Base-by-base conservation (phyloP, 2,113 vertebrate genomes). In the Tursiops truncatus region DNA sequence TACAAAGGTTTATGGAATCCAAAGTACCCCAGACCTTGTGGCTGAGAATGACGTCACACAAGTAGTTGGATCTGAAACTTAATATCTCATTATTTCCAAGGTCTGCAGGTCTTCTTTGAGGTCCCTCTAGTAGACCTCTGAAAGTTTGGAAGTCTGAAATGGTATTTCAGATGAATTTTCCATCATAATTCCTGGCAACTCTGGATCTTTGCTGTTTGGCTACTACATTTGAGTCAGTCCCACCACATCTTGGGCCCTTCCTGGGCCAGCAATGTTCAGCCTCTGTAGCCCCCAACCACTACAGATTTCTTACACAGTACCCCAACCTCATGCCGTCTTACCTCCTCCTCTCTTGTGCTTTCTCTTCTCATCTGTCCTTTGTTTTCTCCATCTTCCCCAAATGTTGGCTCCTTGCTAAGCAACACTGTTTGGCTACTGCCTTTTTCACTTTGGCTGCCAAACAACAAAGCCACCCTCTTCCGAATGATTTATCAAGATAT, bases 311-410 rank as follows among this genome's bases (percentile, higher is more conserved):
- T 25, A 1, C 15, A 11, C 0, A 63, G 14, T 38, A 76, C n/a
- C 62, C 53, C 7, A 36, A 1, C 20, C 36, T 28, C 12, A 14
- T 3, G 28, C 11, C 0, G 5, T 74, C n/a, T 3, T 6, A 4
- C 10, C 3, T 0, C 5, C 11, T 21, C n/a, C 23, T n/a, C n/a
- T 41, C 3, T 53, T 33, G 2, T 3, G 10, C 6, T 70, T 41
- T 82, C 26, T 68, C 38, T 36, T 62, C 3, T 81, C 18, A 17
- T 41, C 47, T 58, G 17, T 38, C 47, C n/a, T 41, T 58, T 80
- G n/a, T 58, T 56, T 68, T 80, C 25, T 58, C n/a, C 23, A 23
- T 53, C 25, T 41, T 68, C 47, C 14, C 28, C 21, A 68, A 25
- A 86, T 53, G 3, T 21, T 23, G 44, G 83, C 13, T 86, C 21